Evolutionary conservation across 1,140 invertebrate genomes (phyloP), one percentile per base, ranked within the genome.

Genomic region (Mamestra configurata): DNA sequence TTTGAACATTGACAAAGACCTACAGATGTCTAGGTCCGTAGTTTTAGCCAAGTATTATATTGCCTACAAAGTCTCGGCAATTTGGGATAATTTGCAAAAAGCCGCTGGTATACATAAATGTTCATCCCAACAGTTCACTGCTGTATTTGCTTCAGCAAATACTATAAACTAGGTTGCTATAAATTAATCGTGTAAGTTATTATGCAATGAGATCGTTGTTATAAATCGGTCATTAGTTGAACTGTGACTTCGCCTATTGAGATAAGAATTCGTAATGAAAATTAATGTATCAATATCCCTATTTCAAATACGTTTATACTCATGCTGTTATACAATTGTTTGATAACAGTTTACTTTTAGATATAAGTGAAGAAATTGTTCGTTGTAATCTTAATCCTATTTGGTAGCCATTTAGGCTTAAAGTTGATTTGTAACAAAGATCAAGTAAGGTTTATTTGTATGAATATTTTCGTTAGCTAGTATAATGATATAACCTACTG

Each of bases 181-280:
- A 49, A 3, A 31, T 57, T 57, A 4, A 57, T 27, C 1, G 13
- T 13, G 18, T 24, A 57, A 57, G 27, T 57, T 27, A 57, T 57
- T 57, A 57, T 27, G 53, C 10, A 57, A 57, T 24, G 13, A 24
- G 20, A 27, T 24, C 51, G 20, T 22, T 22, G 15, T 55, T 4
- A 57, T 57, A 27, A 27, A 49, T 49, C 43, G 43, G 15, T 43
- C 43, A 3, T n/a, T 7, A 49, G 53, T 57, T 57, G 53, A 57
- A 57, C 53, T 57, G 8, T 57, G 53, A 57, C 53, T 57, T 57
- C 10, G 5, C 53, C 53, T 27, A 27, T 22, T 57, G 8, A 57
- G 53, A 57, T 57, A 57, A 57, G 22, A 57, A 24, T 27, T 57
- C 1, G 22, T 27, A 27, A 57, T 27, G 22, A 57, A 27, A 10